These are phyloP conservation scores for Coelogynopora nodosa DNA, from an alignment of 2,888 invertebrate genomes.

Conservation along the genomic window DNA sequence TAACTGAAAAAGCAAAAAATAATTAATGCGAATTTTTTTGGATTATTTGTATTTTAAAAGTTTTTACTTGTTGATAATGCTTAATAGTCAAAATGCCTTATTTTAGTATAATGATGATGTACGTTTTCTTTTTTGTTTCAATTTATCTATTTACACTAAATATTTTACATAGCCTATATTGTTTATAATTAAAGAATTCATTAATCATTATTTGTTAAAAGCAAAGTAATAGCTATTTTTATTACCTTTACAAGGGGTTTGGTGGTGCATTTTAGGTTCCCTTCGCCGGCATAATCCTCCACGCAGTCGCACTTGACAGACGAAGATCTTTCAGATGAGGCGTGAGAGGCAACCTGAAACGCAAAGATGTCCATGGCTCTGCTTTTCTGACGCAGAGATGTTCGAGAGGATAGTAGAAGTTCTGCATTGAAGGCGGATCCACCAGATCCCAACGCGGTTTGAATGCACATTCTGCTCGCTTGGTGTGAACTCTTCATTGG, in stretches of 20 bases:
- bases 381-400: not conserved
- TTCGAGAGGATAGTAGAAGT: not conserved
- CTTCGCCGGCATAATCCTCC: not conserved
- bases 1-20: too few species aligned
- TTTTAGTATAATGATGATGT: too few species aligned
- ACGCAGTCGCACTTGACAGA: not conserved
- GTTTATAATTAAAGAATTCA: too few species aligned
- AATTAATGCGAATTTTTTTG: too few species aligned
- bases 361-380: not conserved
- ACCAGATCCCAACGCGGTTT: not conserved
- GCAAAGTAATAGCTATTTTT: too few species aligned
- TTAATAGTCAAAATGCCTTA: too few species aligned
- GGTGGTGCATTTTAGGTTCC: not conserved
- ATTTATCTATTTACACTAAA: too few species aligned
- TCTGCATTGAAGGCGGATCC: not conserved
- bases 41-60: too few species aligned
- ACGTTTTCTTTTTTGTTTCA: too few species aligned
- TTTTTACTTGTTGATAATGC: too few species aligned
- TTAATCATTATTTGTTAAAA: too few species aligned
- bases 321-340: not conserved
- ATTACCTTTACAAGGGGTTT: not conserved
- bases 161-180: too few species aligned
- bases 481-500: not conserved
- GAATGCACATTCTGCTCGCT: not conserved
- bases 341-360: not conserved